Evolutionary conservation across 1,140 invertebrate genomes (phyloP).

Genomic region (Penaeus vannamei): DNA sequence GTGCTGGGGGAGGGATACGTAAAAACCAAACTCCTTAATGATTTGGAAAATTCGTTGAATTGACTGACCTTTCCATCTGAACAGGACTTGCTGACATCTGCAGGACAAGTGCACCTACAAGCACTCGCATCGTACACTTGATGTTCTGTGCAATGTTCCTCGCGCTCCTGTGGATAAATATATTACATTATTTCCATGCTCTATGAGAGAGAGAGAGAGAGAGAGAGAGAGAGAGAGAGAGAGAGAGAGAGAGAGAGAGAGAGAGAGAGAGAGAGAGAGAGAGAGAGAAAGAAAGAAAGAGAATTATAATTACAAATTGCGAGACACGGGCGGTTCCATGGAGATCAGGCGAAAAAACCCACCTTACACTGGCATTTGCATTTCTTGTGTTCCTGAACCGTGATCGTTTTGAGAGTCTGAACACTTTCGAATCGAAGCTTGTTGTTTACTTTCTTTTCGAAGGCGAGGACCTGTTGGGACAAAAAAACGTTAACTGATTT

Average conservation of each 20-base stretch:
- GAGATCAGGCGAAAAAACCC: neutral
- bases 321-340: too few relatives aligned
- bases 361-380: slow-evolving; percentile 53
- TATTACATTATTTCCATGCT: neutral
- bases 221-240: too few relatives aligned
- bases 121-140: slow-evolving; percentile 36
- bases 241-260: too few relatives aligned
- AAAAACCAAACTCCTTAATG: too few relatives aligned
- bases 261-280: too few relatives aligned
- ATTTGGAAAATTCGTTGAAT: too few relatives aligned
- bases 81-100: neutral
- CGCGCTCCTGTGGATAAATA: slow-evolving; percentile 3
- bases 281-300: too few relatives aligned
- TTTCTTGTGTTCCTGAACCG: slow-evolving; percentile 40
- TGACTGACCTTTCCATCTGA: slow-evolving; percentile 44
- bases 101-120: slow-evolving; percentile 42
- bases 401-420: neutral
- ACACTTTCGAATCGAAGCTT: neutral
- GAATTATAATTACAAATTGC: too few relatives aligned
- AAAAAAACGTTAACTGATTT: too few relatives aligned
- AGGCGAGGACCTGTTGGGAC: neutral
- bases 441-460: neutral
- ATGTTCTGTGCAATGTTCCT: slow-evolving; percentile 7
- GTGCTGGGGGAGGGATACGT: too few relatives aligned
- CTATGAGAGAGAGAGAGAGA: too few relatives aligned